These are phyloP conservation scores for Drosophila quinaria DNA, from an alignment of 2,888 invertebrate genomes.

Conservation along the genomic window DNA sequence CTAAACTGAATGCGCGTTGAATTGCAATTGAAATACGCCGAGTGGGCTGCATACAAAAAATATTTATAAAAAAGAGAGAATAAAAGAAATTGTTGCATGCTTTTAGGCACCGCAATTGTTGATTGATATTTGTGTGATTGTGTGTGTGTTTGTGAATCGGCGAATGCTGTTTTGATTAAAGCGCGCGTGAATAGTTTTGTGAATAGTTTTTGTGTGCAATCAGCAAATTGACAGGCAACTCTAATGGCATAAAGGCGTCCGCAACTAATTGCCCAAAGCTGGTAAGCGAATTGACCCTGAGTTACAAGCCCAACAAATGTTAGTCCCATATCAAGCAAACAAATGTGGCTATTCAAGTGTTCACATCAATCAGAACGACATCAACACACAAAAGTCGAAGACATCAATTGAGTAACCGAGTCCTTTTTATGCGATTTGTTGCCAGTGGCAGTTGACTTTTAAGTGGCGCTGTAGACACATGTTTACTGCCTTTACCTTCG, in stretches of 20 bases:
- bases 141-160: conserved; percentile 22
- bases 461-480: conserved; percentile 51
- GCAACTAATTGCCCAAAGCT: conserved; percentile 30
- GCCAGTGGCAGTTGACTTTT: conserved; percentile 62
- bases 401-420: conserved; percentile 12
- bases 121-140: conserved; percentile 63
- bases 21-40: conserved; percentile 48
- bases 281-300: conserved; percentile 42
- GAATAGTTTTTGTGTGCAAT: conserved; percentile 62
- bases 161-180: conserved; percentile 61
- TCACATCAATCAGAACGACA: conserved; percentile 20
- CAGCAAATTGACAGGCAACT: conserved; percentile 54
- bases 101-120: conserved; percentile 57
- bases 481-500: conserved; percentile 48
- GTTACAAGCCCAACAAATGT: conserved; percentile 1
- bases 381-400: conserved; percentile 10
- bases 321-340: conserved; percentile 2
- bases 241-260: conserved; percentile 27
- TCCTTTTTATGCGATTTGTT: conserved; percentile 52
- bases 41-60: conserved; percentile 20
- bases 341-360: conserved; percentile 17
- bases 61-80: conserved; percentile 19
- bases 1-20: conserved; percentile 40
- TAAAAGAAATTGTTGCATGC: conserved; percentile 64
- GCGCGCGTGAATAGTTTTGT: conserved; percentile 65